Percentiles rank a stretch among this genome's conserved stretches.
Conservation (phyloP, 2,797 vertebrate species). For the Malurus splendens region DNA sequence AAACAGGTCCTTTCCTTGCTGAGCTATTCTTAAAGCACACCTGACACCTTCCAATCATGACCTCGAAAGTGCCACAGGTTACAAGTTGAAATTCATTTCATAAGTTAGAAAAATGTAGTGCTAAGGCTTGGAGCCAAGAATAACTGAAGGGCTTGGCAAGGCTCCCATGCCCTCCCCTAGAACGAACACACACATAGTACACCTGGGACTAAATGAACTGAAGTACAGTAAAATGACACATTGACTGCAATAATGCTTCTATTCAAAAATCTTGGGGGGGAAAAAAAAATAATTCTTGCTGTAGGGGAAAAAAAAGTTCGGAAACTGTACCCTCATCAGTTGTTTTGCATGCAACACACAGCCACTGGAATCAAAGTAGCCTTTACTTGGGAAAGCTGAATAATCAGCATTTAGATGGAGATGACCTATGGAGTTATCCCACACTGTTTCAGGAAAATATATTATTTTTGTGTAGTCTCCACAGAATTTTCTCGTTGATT, state of each 20-base stretch:
- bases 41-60: slow-evolving; percentile 64
- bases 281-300: neutral
- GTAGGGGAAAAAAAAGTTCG: neutral
- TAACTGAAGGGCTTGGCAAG: slow-evolving; percentile 59
- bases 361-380: neutral
- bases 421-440: neutral
- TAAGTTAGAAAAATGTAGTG: slow-evolving; percentile 65
- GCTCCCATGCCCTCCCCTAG: slow-evolving; percentile 32
- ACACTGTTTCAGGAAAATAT: neutral
- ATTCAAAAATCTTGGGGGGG: slow-evolving; percentile 36
- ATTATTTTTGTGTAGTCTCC: neutral
- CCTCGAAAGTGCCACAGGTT: slow-evolving; percentile 62
- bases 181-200: slow-evolving; percentile 64
- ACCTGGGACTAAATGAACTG: slow-evolving; percentile 62
- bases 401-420: neutral
- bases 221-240: slow-evolving; percentile 60
- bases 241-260: slow-evolving; percentile 49
- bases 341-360: neutral
- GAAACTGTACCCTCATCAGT: neutral
- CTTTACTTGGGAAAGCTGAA: slow-evolving; percentile 7
- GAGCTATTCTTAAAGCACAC: slow-evolving; percentile 57
- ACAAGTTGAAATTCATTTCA: slow-evolving; percentile 63
- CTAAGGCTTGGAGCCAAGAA: slow-evolving; percentile 60
- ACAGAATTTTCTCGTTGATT: slow-evolving; percentile 5
- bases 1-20: slow-evolving; percentile 32